Evolutionary conservation across 2,113 vertebrate genomes (phyloP), one percentile per base, ranked within the genome.

Genomic region (Ictalurus punctatus): DNA sequence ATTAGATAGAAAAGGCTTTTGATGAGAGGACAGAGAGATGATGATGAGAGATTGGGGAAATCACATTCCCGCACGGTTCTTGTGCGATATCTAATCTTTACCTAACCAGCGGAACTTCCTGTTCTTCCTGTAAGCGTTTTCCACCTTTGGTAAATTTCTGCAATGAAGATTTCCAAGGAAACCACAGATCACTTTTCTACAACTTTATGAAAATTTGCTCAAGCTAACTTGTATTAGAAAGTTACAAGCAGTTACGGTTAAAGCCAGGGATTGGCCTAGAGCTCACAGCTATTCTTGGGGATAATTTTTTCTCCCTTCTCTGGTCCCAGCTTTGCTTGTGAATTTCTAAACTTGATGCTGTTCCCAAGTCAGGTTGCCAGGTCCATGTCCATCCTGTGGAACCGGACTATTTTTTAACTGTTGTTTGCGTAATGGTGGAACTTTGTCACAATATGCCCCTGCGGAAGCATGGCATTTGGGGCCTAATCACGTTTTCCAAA

Each of bases 1-100:
- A 90, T 90, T 90, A 91, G 84, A 86, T 61, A 90, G 79, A 73
- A 59, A 82, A 81, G 37, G 86, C 80, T 82, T 30, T 69, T 61
- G 83, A 87, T 69, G 85, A 71, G 25, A 87, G 34, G 83, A 86
- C 54, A 54, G 52, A 4, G 37, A 63, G 71, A 76, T 56, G 79
- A 88, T 78, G 71, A 85, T 86, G 83, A 85, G 76, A 78, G 59
- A 85, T 48, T 58, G 37, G 58, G 87, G 81, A 88, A 78, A 87
- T 78, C 48, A 23, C 13, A 30, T 83, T 69, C 27, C 23, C 88
- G 37, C 52, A 56, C 25, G 74, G 81, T 74, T 54, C 78, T 74
- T 54, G 56, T 30, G 54, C 81, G 78, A 74, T 76, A 44, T 23
- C 67, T 56, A 37, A 88, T 48, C 34, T 83, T 27, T 76, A 52